Evolutionary conservation across 2,113 vertebrate species (phyloP).

Genomic region (Genyomyrus donnyi): DNA sequence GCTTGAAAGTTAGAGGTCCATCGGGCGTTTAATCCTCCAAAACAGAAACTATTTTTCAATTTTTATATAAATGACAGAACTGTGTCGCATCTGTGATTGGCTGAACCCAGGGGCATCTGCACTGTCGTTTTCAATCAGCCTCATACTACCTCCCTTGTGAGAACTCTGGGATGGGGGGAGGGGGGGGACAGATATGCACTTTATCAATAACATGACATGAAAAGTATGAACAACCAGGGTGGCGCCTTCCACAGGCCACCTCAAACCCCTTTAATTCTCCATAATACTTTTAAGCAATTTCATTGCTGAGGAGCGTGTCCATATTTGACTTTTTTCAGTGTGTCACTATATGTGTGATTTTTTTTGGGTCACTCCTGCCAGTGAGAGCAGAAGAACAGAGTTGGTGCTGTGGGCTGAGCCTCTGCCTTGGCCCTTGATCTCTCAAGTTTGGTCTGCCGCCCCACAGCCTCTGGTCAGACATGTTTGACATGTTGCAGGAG

Average conservation of each 20-base stretch:
- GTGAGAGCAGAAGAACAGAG: neutral
- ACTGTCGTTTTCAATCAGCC: constrained; percentile 16
- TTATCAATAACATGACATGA: constrained; percentile 14
- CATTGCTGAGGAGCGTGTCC: neutral
- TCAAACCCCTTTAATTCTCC: constrained; percentile 1
- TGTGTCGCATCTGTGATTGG: constrained; percentile 15
- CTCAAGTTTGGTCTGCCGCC: neutral
- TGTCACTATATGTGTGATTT: neutral
- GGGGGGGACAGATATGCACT: neutral
- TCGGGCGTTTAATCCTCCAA: neutral
- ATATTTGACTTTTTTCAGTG: neutral
- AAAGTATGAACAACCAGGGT: neutral
- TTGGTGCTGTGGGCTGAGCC: neutral
- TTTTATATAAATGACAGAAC: constrained; percentile 21
- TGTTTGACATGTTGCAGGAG: neutral
- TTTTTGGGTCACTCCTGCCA: neutral
- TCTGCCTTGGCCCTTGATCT: neutral
- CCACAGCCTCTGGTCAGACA: neutral
- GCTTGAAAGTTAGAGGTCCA: neutral
- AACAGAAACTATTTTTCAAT: neutral
- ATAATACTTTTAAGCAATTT: neutral
- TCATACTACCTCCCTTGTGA: neutral
- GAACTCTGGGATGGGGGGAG: neutral
- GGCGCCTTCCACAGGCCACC: neutral
- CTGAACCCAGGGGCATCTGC: constrained; percentile 1